Evolutionary conservation across 2,797 vertebrate genomes (phyloP).

Genomic region (Ctenopoma multispine): DNA sequence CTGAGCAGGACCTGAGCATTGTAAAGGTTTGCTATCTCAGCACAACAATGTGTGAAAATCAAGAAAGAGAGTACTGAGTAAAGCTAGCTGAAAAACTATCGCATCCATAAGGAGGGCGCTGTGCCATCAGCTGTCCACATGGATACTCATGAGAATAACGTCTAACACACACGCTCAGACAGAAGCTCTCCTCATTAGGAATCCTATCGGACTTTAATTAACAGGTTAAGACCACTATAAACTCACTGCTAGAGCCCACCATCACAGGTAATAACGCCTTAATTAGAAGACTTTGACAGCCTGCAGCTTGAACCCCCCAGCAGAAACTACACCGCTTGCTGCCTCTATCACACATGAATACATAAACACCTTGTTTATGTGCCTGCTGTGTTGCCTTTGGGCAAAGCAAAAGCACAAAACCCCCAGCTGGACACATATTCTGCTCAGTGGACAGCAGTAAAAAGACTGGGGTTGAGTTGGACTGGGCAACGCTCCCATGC

Average conservation of each 20-base stretch:
- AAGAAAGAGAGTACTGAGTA: slow-evolving; percentile 59
- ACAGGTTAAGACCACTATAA: slow-evolving; percentile 65
- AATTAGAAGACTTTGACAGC: slow-evolving; percentile 58
- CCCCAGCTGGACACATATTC: slow-evolving; percentile 10
- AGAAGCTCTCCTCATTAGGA: slow-evolving; percentile 59
- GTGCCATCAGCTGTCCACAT: slow-evolving; percentile 37
- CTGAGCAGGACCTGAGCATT: slow-evolving; percentile 21
- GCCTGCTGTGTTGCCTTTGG: slow-evolving; percentile 38
- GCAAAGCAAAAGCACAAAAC: slow-evolving; percentile 36
- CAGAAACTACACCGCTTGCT: slow-evolving; percentile 19
- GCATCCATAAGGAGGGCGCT: slow-evolving; percentile 1
- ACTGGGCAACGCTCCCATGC: slow-evolving; percentile 18
- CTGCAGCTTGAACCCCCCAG: slow-evolving; percentile 34
- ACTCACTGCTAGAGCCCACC: slow-evolving; percentile 41
- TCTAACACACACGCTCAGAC: slow-evolving; percentile 18
- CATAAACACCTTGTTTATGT: slow-evolving; percentile 28
- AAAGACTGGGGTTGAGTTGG: background rate
- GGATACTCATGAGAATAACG: slow-evolving; percentile 36
- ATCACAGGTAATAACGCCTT: slow-evolving; percentile 58
- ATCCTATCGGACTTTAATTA: slow-evolving; percentile 69
- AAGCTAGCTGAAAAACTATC: slow-evolving; percentile 30
- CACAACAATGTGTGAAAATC: slow-evolving; percentile 34
- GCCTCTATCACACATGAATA: slow-evolving; percentile 24
- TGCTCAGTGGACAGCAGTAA: slow-evolving; percentile 20
- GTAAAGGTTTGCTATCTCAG: slow-evolving; percentile 54